These are phyloP conservation scores for Rhadina sibilatrix DNA, from an alignment of 2,113 vertebrate species.

Conservation along the genomic window DNA sequence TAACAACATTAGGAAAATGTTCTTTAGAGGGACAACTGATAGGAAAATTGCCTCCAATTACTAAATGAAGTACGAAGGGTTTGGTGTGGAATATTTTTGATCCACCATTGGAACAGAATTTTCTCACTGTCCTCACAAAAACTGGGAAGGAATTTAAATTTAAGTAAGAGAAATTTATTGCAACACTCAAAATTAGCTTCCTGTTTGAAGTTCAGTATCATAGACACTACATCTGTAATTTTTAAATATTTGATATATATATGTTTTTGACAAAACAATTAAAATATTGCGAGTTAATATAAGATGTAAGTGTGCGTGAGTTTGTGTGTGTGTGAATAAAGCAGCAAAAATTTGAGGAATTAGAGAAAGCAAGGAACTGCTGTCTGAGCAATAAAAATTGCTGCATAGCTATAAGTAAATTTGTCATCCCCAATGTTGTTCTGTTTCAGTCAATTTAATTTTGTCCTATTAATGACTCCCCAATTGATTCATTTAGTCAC, in stretches of 20 bases:
- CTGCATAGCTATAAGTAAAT: constrained; percentile 6
- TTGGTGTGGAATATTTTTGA: neutral
- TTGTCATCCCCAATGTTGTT: neutral
- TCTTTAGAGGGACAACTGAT: neutral
- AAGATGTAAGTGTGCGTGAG: neutral
- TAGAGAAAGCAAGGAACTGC: neutral
- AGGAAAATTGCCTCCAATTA: neutral
- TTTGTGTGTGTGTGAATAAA: neutral
- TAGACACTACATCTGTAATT: neutral
- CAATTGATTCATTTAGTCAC: neutral
- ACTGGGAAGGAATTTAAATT: neutral
- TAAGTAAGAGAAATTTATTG: neutral
- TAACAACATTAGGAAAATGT: neutral
- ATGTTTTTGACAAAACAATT: neutral
- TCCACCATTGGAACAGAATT: neutral
- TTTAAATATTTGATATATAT: neutral
- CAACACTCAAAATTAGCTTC: neutral
- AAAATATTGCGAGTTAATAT: neutral
- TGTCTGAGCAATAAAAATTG: neutral
- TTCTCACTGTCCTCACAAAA: neutral
- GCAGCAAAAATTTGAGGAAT: neutral
- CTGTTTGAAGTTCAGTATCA: neutral
- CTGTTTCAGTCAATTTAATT: constrained; percentile 46
- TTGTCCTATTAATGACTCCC: neutral
- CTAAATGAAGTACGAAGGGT: neutral